Base-by-base conservation (phyloP, 2,888 invertebrate genomes). In the Leucophenga maculata region DNA sequence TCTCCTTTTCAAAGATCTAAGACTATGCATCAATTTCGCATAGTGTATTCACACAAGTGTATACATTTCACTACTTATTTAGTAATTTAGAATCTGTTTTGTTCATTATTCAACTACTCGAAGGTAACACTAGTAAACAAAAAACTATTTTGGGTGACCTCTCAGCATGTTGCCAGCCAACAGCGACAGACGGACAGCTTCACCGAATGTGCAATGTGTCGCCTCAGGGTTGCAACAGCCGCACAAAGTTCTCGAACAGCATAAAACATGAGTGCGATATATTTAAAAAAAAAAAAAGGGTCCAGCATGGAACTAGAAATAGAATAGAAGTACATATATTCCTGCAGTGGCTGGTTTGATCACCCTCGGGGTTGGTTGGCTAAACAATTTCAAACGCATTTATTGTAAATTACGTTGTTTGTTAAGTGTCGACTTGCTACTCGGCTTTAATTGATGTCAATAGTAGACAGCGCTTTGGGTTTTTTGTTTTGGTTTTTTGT, bases 361-460 rank as follows among this genome's bases (percentile, higher is more conserved):
- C 44, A 39, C 64, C 68, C 57, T 55, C 64, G 32, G 72, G 70
- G 66, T 69, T 69, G 73, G 76, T 71, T 71, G 73, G 55, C 39
- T 52, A 52, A 69, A 69, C 75, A 67, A 77, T 79, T 76, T 79
- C 78, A 72, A 76, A 78, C 77, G 80, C 78, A 83, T 85, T 85
- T 81, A 76, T 82, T 83, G 78, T 82, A 73, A 83, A 82, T 85
- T 85, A 85, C 75, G 77, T 78, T 84, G 85, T 85, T 85, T 82
- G 79, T 75, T 76, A 76, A 82, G 76, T 77, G 84, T 84, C 85
- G 84, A 84, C 84, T 82, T 85, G 86, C 75, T 80, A 83, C 79
- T 84, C 79, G 76, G 39, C 75, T 85, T 82, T 84, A 84, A 84
- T 84, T 85, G 85, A 83, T 85, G 84, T 85, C 84, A 85, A 84